These are phyloP conservation scores for Lepisosteus oculatus DNA, from an alignment of 2,113 vertebrate genomes.

Conservation along the genomic window DNA sequence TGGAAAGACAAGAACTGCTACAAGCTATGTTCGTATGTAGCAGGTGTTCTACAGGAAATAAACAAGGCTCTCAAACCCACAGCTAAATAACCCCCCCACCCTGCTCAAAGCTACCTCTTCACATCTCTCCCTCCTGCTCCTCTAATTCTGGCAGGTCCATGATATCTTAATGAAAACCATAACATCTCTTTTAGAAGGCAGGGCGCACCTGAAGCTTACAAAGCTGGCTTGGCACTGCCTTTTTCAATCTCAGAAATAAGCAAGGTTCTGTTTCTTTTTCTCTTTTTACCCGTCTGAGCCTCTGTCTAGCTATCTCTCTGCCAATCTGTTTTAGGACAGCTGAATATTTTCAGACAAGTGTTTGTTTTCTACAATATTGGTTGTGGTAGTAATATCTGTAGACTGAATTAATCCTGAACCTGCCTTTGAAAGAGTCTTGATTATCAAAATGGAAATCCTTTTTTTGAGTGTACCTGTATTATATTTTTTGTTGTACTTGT, in stretches of 20 bases:
- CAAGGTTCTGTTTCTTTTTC: background rate
- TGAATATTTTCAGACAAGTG: too few species aligned
- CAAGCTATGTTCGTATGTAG: slow-evolving; percentile 34
- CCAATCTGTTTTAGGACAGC: too few species aligned
- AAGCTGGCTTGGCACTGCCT: background rate
- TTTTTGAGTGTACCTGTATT: too few species aligned
- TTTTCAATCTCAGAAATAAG: background rate
- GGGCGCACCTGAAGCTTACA: background rate
- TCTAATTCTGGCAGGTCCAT: background rate
- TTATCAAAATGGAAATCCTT: too few species aligned
- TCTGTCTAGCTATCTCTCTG: too few species aligned
- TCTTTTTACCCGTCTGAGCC: background rate
- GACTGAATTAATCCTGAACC: too few species aligned
- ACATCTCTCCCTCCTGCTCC: background rate
- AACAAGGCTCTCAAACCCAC: slow-evolving; percentile 31
- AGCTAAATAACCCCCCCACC: background rate
- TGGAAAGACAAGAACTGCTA: slow-evolving; percentile 1
- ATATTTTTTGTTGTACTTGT: too few species aligned
- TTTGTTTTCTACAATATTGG: too few species aligned
- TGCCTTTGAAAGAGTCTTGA: too few species aligned
- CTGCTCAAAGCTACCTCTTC: background rate
- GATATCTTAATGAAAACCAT: slow-evolving; percentile 6
- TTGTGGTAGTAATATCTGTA: too few species aligned
- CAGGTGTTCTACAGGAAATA: slow-evolving; percentile 30
- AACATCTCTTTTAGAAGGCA: background rate